Evolutionary conservation across 2,113 vertebrate genomes (phyloP), one percentile per base, ranked within the genome.

Genomic region (Phoxinus phoxinus): DNA sequence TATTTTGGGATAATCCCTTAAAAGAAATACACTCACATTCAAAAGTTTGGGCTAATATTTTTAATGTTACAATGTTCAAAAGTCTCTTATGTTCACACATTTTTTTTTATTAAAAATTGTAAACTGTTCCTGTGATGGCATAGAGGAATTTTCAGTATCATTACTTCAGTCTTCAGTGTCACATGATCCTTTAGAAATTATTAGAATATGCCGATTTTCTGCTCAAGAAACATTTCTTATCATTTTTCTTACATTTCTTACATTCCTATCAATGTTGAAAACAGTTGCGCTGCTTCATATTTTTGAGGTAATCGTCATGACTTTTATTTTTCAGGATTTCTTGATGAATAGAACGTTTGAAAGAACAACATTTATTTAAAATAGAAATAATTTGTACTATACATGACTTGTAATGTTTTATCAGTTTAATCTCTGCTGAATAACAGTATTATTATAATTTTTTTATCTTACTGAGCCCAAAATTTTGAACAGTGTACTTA

Each of bases 131-230:
- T 13, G 59, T 63, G 59, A 63, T 25, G 25, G 59, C 5, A 63
- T n/a, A n/a, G n/a, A n/a, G n/a, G n/a, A n/a, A n/a, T 63, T 63
- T 63, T 63, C 59, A 63, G 59, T 25, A 63, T 27, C n/a, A 63
- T 59, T 59, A 25, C 58, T 59, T 9, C 58, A 59, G 23, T 59
- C 23, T 59, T 58, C 56, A 58, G 56, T n/a, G 58, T 25, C 58
- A 59, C 58, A 59, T 25, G 23, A 19, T 59, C 58, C 17, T 59
- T 59, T 3, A 59, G 9, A 25, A 6, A 59, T 25, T 23, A 59
- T 59, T 11, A 1, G 11, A 59, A 4, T 12, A 59, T 59, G 23
- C 58, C n/a, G 21, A 58, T n/a, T n/a, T 58, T 21, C 56, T 59
- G 21, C 58, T 61, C 23, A 61, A 61, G 8, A 61, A 25, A 25